These are phyloP conservation scores for Lepus europaeus DNA, from an alignment of 2,113 vertebrate species.

Conservation along the genomic window DNA sequence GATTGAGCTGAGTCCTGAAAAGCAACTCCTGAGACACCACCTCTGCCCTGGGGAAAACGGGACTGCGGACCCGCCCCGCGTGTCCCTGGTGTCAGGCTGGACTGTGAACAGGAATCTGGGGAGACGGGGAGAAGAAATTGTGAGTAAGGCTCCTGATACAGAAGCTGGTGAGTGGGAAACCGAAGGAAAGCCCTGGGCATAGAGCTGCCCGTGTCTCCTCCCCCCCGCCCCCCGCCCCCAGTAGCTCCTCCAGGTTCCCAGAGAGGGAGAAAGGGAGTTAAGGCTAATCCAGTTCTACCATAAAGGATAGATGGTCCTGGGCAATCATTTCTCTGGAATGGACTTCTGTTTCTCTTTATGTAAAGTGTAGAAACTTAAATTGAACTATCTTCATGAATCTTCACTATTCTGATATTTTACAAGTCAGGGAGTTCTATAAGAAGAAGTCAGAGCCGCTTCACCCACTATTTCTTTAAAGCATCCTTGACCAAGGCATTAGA, in stretches of 20 bases:
- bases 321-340: neutral
- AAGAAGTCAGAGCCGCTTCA: neutral
- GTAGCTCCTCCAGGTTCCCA: neutral
- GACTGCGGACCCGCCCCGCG: slow-evolving; percentile 64
- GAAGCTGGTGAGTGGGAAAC: neutral
- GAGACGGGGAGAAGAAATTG: slow-evolving; percentile 18
- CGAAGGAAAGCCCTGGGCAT: neutral
- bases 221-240: neutral
- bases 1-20: slow-evolving; percentile 73
- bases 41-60: slow-evolving; percentile 25
- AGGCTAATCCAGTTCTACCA: too few species aligned
- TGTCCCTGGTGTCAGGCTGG: neutral
- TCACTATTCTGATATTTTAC: neutral
- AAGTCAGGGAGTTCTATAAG: neutral
- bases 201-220: neutral
- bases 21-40: slow-evolving; percentile 31
- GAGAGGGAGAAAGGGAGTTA: too few species aligned
- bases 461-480: neutral
- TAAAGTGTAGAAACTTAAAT: neutral
- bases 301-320: neutral
- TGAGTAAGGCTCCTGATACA: neutral
- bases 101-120: slow-evolving; percentile 20
- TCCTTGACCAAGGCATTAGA: neutral
- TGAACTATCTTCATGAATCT: neutral
- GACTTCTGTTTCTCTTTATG: neutral